phyloP scores from a whole-genome alignment of 2,113 vertebrate species.

The Rhynchomys soricoides region DNA sequence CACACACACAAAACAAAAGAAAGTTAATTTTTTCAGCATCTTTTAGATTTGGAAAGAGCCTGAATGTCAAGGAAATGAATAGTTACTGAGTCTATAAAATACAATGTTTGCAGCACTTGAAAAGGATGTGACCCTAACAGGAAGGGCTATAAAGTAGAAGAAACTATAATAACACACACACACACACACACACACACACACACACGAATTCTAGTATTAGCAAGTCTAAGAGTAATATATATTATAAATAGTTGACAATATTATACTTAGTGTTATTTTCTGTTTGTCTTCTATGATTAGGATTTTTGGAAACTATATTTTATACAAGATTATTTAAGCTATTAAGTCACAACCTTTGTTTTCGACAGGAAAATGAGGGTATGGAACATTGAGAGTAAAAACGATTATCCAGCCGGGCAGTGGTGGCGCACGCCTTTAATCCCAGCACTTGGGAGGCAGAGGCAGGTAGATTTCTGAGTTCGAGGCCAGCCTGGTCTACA shows the following conservation, averaged over 20 bases:
- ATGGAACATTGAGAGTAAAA: neutral
- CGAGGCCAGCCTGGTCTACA: too few relatives aligned
- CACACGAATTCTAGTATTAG: neutral
- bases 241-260: neutral
- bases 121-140: neutral
- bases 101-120: neutral
- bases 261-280: neutral
- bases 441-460: too few relatives aligned
- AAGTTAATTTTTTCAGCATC: neutral
- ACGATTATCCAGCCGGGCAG: neutral
- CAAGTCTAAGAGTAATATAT: neutral
- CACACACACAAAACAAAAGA: neutral
- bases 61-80: neutral
- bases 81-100: neutral
- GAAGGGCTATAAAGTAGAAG: neutral
- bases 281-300: neutral
- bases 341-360: neutral
- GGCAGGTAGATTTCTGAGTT: too few relatives aligned
- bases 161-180: neutral
- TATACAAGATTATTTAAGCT: neutral
- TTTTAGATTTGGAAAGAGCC: conserved; percentile 30
- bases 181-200: neutral
- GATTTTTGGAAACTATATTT: conserved; percentile 11
- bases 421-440: too few relatives aligned
- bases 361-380: conserved; percentile 14